Evolutionary conservation across 1,140 invertebrate species (phyloP).

Genomic region (Drosophila kohkoa): DNA sequence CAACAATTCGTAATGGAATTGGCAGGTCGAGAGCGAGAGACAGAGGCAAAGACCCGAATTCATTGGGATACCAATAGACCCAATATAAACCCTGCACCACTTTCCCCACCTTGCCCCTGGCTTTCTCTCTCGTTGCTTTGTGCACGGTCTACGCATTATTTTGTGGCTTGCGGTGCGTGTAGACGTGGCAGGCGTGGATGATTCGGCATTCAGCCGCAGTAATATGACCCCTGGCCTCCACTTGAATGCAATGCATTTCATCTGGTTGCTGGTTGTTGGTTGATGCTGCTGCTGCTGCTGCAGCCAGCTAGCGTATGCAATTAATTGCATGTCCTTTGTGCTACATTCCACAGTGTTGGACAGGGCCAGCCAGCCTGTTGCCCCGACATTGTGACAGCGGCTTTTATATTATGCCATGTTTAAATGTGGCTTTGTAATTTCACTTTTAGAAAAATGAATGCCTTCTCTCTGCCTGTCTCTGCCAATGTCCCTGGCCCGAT

Average conservation of each 20-base stretch:
- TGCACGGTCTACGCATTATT: slow-evolving; percentile 41
- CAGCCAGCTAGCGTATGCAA: slow-evolving; percentile 36
- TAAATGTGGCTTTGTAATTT: slow-evolving; percentile 57
- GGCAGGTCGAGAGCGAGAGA: slow-evolving; percentile 38
- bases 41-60: slow-evolving; percentile 13
- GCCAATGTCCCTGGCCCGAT: slow-evolving; percentile 39
- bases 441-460: slow-evolving; percentile 46
- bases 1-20: slow-evolving; percentile 64
- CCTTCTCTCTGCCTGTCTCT: not conserved
- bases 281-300: slow-evolving; percentile 6
- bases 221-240: not conserved
- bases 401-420: slow-evolving; percentile 57
- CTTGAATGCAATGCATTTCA: slow-evolving; percentile 8
- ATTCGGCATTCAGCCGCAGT: slow-evolving; percentile 42
- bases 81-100: slow-evolving; percentile 1
- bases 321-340: slow-evolving; percentile 61
- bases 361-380: not conserved
- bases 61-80: slow-evolving; percentile 28
- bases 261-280: not conserved
- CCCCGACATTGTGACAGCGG: slow-evolving; percentile 53
- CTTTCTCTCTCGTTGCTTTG: too few relatives aligned
- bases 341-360: slow-evolving; percentile 5
- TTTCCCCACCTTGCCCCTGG: too few relatives aligned
- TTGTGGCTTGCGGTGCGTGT: slow-evolving; percentile 31
- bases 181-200: slow-evolving; percentile 9